Evolutionary conservation across 2,797 vertebrate species (phyloP), one percentile per base, ranked within the genome.

Genomic region (Myioborus melanocephalus): DNA sequence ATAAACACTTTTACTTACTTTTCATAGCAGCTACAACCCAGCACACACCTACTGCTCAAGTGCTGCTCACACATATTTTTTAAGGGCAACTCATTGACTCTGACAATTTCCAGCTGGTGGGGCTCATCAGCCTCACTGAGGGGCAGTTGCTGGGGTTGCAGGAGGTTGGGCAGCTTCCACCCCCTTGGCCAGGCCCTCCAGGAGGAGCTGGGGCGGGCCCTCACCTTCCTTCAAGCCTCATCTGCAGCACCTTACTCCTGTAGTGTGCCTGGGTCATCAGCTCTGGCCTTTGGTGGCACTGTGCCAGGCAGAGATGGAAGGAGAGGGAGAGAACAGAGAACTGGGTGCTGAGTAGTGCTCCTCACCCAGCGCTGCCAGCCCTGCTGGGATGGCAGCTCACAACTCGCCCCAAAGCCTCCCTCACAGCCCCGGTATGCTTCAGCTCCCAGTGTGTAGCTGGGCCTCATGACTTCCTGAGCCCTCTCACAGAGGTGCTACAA

Each of bases 1-100:
- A 56, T 7, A 28, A 49, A 34, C 0, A 22, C 7, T 3, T 56
- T 14, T 3, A 83, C 47, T 72, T 2, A 60, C 28, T 5, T 8
- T 4, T n/a, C 24, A 4, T 1, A 1, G 9, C 2, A 10, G 13
- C 30, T 16, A 14, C 17, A 7, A 5, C 0, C 0, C 1, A 2
- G 1, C 27, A 32, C 8, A 14, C 12, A n/a, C 0, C 8, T 30
- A 7, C 30, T 2, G 3, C 0, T 1, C 2, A 23, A 23, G 0
- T 3, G 5, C 6, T 2, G 0, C 9, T 3, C 2, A 2, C 30
- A 22, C 2, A 0, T 9, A 32, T 17, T 44, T 47, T 55, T 59
- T 56, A 46, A 37, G 10, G 28, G 11, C 18, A 77, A 9, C 66
- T 90, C 26, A 46, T 57, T 21, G 35, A 14, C 34, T 44, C 39